Conservation (phyloP, 2,888 invertebrate genomes). For the Phania funesta region DNA sequence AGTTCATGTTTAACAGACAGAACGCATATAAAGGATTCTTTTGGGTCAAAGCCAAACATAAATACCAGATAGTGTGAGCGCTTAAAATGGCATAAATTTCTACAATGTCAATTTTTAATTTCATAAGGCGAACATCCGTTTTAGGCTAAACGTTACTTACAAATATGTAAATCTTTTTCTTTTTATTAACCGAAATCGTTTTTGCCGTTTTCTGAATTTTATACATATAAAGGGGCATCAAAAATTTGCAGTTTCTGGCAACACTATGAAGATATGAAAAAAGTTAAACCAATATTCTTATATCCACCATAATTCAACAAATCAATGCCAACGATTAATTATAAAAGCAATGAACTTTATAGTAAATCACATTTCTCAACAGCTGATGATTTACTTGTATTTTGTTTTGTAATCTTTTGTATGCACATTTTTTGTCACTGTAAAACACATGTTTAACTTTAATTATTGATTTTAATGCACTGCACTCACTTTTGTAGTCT, state of each 20-base stretch:
- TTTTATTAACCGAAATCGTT: too few species aligned
- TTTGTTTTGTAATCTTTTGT: not conserved
- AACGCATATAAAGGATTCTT: too few species aligned
- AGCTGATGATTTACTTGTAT: conserved; percentile 6
- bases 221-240: not conserved
- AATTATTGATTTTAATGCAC: not conserved
- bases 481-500: not conserved
- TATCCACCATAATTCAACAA: conserved; percentile 34
- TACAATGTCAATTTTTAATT: too few species aligned
- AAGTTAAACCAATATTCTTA: conserved; percentile 5
- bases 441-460: not conserved
- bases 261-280: conserved; percentile 5
- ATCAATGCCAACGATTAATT: conserved; percentile 60
- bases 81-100: too few species aligned
- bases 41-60: too few species aligned
- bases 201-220: not conserved
- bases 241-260: conserved; percentile 28
- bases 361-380: conserved; percentile 18
- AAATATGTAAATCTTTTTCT: too few species aligned
- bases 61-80: too few species aligned
- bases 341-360: conserved; percentile 38
- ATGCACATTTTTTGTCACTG: not conserved
- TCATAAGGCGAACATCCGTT: too few species aligned
- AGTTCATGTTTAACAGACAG: too few species aligned
- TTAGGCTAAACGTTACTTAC: too few species aligned